Conservation (phyloP, 2,113 vertebrate species). For the Uria aalge region DNA sequence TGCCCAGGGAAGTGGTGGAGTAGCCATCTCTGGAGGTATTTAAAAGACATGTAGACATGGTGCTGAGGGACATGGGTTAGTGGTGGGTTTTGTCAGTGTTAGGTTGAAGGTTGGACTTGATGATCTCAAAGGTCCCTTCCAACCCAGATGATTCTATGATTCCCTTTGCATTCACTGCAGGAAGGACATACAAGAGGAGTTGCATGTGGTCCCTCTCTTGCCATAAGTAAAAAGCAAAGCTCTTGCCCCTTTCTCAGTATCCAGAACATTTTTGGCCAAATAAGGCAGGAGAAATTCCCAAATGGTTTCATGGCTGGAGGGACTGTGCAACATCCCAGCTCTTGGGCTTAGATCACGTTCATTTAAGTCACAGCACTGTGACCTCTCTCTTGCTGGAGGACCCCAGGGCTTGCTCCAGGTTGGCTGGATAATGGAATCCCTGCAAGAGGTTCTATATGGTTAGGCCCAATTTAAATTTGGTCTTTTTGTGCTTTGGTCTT, state of each 20-base stretch:
- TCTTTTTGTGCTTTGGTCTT: background rate
- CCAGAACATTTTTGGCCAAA: background rate
- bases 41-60: background rate
- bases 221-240: background rate
- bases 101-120: background rate
- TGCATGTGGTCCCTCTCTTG: accelerated
- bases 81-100: background rate
- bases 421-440: background rate
- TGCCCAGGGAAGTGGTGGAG: background rate
- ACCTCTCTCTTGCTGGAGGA: background rate
- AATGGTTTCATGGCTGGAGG: background rate
- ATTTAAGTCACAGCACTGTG: accelerated
- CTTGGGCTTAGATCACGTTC: background rate
- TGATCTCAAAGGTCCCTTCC: background rate
- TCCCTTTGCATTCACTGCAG: background rate
- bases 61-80: background rate
- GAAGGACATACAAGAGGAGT: background rate
- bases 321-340: background rate
- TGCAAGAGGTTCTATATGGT: background rate
- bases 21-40: background rate
- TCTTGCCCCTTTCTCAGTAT: background rate
- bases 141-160: background rate
- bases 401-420: background rate
- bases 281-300: background rate
- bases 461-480: background rate